A percentile compares a stretch with the other conserved stretches of the same genome.
Conservation (phyloP, 2,113 vertebrate species). For the Scolopax mira region DNA sequence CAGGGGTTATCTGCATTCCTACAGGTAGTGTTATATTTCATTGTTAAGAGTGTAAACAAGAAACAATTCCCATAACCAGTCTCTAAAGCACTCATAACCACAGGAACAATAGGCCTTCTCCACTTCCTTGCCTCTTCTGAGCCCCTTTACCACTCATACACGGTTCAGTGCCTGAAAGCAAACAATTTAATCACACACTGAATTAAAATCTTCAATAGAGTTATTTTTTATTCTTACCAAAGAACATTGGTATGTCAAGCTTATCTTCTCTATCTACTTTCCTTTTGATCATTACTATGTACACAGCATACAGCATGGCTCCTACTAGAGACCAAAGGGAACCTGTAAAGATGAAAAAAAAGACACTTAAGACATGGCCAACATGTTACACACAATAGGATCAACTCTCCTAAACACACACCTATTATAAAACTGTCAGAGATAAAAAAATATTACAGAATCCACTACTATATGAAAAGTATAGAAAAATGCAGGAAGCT, state of each 20-base stretch:
- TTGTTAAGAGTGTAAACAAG: neutral
- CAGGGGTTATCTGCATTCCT: neutral
- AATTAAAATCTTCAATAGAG: neutral
- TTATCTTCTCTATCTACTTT: conserved; percentile 95
- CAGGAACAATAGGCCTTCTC: neutral
- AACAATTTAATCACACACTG: neutral
- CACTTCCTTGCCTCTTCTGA: neutral
- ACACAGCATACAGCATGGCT: conserved; percentile 90
- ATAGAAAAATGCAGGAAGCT: neutral
- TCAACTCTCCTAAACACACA: neutral
- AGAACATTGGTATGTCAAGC: conserved; percentile 97
- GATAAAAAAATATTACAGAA: neutral
- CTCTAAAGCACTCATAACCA: neutral
- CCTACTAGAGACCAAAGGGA: conserved; percentile 93
- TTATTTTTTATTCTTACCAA: conserved; percentile 80
- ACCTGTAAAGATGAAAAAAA: conserved; percentile 70
- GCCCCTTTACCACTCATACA: neutral
- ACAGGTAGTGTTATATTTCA: neutral
- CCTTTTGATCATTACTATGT: conserved; percentile 97
- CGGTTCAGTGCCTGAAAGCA: neutral
- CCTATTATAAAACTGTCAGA: neutral
- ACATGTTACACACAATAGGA: neutral
- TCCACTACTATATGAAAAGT: neutral
- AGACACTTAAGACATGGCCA: neutral
- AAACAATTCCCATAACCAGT: neutral